Percentiles rank a stretch among this genome's conserved stretches.
phyloP scores from a whole-genome alignment of 2,113 vertebrate genomes.

The Narcine bancroftii region DNA sequence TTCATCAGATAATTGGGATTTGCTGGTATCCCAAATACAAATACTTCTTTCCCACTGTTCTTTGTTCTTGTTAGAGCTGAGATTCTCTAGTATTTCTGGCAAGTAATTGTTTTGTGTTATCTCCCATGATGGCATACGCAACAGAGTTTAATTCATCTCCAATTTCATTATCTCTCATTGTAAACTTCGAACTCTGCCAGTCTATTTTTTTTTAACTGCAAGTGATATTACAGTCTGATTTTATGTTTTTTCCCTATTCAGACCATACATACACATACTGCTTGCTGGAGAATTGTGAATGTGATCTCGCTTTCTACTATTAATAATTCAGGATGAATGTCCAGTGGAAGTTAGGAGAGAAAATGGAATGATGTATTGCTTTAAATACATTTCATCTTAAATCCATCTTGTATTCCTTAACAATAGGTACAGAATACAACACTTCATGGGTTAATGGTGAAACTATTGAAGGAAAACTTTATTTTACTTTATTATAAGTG shows the following conservation, averaged over 20 bases:
- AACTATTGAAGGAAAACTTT: neutral
- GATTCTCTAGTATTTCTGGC: no score
- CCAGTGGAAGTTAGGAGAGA: neutral
- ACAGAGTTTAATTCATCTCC: no score
- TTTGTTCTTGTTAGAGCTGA: no score
- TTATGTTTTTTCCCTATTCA: no score
- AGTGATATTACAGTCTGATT: no score
- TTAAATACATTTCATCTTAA: neutral
- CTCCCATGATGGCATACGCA: neutral
- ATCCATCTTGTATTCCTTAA: neutral
- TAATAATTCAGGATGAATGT: neutral
- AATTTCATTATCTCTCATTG: no score
- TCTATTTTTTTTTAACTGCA: no score
- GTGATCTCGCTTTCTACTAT: neutral
- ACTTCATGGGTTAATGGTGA: neutral
- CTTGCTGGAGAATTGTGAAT: neutral
- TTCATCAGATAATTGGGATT: no score
- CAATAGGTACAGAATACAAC: neutral
- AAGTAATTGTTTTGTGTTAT: neutral
- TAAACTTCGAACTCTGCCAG: no score
- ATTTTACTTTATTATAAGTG: neutral
- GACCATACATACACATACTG: neutral
- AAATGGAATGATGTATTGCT: neutral
- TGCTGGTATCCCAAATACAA: no score
- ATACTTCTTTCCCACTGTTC: no score